These are phyloP conservation scores for Rhagonycha lutea DNA, from an alignment of 2,888 invertebrate species.

Conservation along the genomic window DNA sequence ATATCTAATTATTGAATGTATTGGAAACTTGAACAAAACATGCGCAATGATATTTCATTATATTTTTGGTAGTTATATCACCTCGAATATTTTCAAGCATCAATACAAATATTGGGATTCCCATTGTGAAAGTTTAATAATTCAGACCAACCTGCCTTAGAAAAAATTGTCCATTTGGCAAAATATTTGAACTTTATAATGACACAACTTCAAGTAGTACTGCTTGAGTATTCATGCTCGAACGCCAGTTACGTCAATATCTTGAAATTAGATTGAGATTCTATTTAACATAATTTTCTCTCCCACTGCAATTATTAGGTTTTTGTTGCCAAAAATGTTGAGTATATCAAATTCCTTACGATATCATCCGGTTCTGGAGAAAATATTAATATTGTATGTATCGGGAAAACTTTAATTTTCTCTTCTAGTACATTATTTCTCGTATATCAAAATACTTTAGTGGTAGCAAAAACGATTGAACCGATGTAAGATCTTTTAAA, in stretches of 20 bases:
- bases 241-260: neutral
- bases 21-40: neutral
- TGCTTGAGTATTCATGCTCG: neutral
- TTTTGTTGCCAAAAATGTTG: neutral
- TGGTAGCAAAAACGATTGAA: neutral
- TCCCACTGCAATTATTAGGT: neutral
- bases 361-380: neutral
- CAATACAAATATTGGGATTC: neutral
- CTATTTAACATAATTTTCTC: neutral
- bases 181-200: neutral
- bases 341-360: neutral
- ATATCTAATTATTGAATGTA: neutral
- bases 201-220: neutral
- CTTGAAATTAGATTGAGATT: neutral
- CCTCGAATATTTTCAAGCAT: neutral
- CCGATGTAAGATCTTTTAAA: neutral
- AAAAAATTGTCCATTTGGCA: neutral
- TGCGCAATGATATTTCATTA: neutral
- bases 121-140: neutral
- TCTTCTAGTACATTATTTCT: neutral
- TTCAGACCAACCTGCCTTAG: neutral
- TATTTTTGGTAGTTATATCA: neutral
- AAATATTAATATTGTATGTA: neutral
- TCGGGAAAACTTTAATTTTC: neutral
- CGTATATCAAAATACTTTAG: neutral